A percentile compares a stretch with the other conserved stretches of the same genome.
phyloP scores from a whole-genome alignment of 1,140 invertebrate species.

The Mya arenaria region DNA sequence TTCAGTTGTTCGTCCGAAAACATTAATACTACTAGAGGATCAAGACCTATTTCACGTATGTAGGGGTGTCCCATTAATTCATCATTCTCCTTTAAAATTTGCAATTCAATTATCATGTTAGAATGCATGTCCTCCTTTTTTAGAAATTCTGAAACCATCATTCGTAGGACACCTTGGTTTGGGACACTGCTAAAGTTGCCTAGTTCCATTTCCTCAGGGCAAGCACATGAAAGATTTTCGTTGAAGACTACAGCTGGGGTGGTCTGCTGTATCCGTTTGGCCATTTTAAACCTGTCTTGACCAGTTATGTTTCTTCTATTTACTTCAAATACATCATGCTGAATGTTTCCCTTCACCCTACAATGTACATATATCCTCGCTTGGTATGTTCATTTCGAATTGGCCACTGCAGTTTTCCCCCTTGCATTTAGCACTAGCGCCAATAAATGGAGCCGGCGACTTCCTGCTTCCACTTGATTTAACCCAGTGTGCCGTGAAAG shows the following conservation, averaged over 20 bases:
- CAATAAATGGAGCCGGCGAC: neutral
- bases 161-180: slow-evolving; percentile 8
- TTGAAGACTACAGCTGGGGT: neutral
- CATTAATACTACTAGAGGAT: neutral
- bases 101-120: slow-evolving; percentile 14
- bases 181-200: slow-evolving; percentile 8
- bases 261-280: neutral
- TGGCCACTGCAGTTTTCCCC: neutral
- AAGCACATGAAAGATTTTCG: neutral
- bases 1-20: slow-evolving; percentile 4
- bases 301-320: slow-evolving; percentile 16
- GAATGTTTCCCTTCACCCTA: neutral
- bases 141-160: slow-evolving; percentile 6
- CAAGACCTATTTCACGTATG: slow-evolving; percentile 11
- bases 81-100: neutral
- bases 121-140: neutral
- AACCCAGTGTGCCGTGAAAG: neutral
- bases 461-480: neutral
- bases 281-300: neutral
- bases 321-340: neutral
- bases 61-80: neutral
- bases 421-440: too few relatives aligned
- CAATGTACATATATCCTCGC: neutral
- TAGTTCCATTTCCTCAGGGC: neutral
- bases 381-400: neutral